Base-by-base conservation (phyloP, 2,888 invertebrate species). In the Cecidostiba fungosa region DNA sequence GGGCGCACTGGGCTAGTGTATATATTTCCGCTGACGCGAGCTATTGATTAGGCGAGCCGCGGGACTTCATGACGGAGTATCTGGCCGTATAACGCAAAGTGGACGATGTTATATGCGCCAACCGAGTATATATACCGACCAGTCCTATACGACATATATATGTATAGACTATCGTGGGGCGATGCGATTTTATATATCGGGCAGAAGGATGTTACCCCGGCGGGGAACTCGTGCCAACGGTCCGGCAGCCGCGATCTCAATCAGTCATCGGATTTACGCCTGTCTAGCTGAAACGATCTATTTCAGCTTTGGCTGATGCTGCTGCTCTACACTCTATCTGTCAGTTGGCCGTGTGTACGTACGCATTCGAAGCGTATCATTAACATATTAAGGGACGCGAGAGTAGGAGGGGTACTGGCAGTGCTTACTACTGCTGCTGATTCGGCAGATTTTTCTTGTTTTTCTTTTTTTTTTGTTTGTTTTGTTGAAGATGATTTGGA, bases 221-320 rank as follows among this genome's bases (percentile, higher is more conserved):
- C 32, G 10, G 23, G 26, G 16, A 81, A 39, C 39, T 50, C 39
- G 32, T 39, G 72, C 72, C 72, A 72, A 72, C 43, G 32, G 62
- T 12, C 54, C 54, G 54, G 8, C n/a, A 59, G n/a, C 82, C 12
- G 62, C 79, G 84, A 79, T 84, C 77, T 59, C 80, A 43, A 85
- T 85, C 85, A 81, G 54, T 81, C 77, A 77, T 29, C 23, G 76
- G 74, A 59, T 59, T 79, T 32, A 36, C 76, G 80, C 77, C 47
- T 69, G 72, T 72, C 72, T 50, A 23, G 14, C 16, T 16, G 54
- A 23, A 62, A 50, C 66, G 66, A 54, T 81, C 73, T 59, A 59
- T 73, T 66, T 47, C 43, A 16, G 19, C 66, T 69, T 78, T 79
- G 29, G 19, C 19, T 29, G n/a, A n/a, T n/a, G 19, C 1, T 29